These are phyloP conservation scores for Micropoecilia bifurca DNA, from an alignment of 2,797 vertebrate species.

Conservation along the genomic window DNA sequence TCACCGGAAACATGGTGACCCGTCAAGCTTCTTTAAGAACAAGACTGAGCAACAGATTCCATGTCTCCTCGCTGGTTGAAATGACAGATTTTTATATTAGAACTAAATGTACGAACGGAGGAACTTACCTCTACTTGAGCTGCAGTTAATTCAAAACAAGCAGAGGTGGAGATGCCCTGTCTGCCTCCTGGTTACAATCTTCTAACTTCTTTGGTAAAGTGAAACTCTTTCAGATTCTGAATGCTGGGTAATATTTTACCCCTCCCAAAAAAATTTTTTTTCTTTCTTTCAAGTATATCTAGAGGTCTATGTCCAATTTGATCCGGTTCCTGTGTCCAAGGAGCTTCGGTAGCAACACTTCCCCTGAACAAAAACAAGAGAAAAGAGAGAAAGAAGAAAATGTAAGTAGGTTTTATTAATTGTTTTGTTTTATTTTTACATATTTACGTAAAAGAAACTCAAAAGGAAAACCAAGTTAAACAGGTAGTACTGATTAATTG, in stretches of 20 bases:
- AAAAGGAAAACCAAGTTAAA: conserved; percentile 41
- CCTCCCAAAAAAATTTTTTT: background rate
- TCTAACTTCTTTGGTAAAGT: background rate
- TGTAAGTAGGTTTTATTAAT: conserved; percentile 35
- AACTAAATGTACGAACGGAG: conserved; percentile 17
- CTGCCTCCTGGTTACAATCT: background rate
- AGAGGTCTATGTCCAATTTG: background rate
- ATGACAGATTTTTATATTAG: conserved; percentile 9
- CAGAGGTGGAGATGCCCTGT: conserved; percentile 12
- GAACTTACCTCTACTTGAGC: conserved; percentile 53
- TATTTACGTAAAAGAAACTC: background rate
- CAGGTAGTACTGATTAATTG: conserved; percentile 44
- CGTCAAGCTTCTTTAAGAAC: background rate
- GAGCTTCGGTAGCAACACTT: background rate
- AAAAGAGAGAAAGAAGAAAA: conserved; percentile 1
- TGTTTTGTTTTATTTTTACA: conserved; percentile 2
- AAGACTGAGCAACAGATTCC: background rate
- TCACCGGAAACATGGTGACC: conserved; percentile 46
- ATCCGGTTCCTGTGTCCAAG: conserved; percentile 11
- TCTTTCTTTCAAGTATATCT: background rate
- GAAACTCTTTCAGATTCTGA: background rate
- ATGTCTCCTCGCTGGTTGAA: background rate
- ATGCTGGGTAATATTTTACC: background rate
- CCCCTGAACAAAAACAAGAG: conserved; percentile 23
- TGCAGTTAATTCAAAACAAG: conserved; percentile 20